Base-by-base conservation (phyloP, 2,888 invertebrate genomes). In the Branchipolynoe longqiensis region DNA sequence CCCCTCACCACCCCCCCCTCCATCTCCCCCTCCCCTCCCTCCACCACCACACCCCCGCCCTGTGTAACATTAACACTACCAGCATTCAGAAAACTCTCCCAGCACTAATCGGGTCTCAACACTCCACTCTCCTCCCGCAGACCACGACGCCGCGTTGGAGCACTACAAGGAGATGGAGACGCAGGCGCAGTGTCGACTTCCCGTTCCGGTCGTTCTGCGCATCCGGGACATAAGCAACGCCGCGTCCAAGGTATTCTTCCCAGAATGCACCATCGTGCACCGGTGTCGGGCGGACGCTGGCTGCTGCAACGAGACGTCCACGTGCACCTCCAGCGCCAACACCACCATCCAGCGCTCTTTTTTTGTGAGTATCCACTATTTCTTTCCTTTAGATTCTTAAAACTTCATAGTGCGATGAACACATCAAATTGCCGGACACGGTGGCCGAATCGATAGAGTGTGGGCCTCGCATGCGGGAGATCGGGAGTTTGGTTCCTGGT, bases 201-300 rank as follows among this genome's bases (percentile, higher is more conserved):
- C 98, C 0, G 96, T 96, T 88, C 96, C 96, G 18, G 95, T 96
- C 89, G 96, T 97, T 92, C 95, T 97, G 83, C 95, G 96, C 74
- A 96, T 97, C 28, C 90, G 90, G 33, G 96, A 96, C 83, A 95
- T 96, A 38, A 96, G 96, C 87, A 96, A 96, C 0, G 95, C 96
- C 86, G 95, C 96, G 1, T 95, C 96, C 87, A 96, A 96, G 89
- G 95, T 95, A 31, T 98, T 97, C 94, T 95, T 96, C 91, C 98
- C 98, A 0, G 96, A 96, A 82, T 98, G 97, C 92, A 97, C 97
- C 25, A 95, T 97, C 83, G 94, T 98, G 83, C 96, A 98, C 93
- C 96, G 97, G 88, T 98, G 98, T 93, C 96, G 96, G 18, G 97
- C 97, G 89, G 97, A 97, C 94, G 96, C 97, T 31, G 98, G 98